Evolutionary conservation across 2,797 vertebrate genomes (phyloP).

Genomic region (Yasuhikotakia modesta): DNA sequence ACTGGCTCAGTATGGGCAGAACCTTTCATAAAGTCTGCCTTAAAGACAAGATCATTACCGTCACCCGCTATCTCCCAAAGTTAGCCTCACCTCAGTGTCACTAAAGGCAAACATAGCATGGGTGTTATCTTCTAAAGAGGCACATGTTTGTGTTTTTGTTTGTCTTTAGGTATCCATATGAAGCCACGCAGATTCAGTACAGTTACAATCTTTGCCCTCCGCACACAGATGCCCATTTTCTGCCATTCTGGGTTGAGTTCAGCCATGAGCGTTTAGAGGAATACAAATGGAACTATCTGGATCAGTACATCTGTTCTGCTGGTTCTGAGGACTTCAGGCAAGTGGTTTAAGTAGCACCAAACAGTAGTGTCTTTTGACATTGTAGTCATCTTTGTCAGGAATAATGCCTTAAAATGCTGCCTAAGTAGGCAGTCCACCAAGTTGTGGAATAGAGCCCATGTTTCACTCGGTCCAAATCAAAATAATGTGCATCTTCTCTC

Average conservation of each 20-base stretch:
- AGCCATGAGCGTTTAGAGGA: conserved; percentile 94
- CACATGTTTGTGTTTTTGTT: not conserved
- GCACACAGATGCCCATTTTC: conserved; percentile 88
- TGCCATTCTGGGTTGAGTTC: conserved; percentile 97
- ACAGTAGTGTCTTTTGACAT: not conserved
- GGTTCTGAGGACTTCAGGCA: conserved; percentile 98
- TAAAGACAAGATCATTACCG: conserved; percentile 97
- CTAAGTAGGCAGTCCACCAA: not conserved
- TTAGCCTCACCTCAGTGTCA: conserved; percentile 70
- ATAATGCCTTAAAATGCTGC: no score
- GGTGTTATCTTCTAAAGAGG: not conserved
- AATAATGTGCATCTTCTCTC: not conserved
- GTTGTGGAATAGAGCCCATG: not conserved
- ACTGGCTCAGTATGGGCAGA: conserved; percentile 97
- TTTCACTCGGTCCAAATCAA: not conserved
- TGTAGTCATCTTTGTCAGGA: not conserved
- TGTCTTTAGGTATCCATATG: conserved; percentile 85
- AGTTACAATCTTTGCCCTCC: conserved; percentile 95
- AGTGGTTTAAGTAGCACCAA: conserved; percentile 1
- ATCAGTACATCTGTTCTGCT: conserved; percentile 97
- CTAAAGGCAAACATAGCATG: not conserved
- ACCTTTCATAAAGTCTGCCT: conserved; percentile 96
- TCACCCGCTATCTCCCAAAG: conserved; percentile 97
- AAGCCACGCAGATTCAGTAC: conserved; percentile 94
- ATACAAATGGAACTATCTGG: conserved; percentile 99